Evolutionary conservation across 1,140 invertebrate species (phyloP).

Genomic region (Drosophila neocordata): DNA sequence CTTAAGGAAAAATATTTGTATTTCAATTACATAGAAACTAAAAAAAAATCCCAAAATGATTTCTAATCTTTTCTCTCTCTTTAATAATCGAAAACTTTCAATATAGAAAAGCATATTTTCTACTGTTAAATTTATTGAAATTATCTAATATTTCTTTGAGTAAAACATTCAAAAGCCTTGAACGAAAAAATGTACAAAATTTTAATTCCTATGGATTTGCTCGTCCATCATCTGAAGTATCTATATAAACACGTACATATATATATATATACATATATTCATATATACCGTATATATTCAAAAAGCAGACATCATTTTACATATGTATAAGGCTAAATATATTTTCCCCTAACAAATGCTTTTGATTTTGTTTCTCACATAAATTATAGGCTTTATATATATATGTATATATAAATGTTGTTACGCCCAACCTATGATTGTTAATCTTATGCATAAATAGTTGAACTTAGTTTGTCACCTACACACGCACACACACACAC

Average conservation of each 20-base stretch:
- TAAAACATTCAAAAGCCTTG: too few species aligned
- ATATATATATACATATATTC: too few species aligned
- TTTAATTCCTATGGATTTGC: background rate
- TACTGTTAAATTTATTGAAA: background rate
- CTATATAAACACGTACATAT: too few species aligned
- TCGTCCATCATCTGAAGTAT: background rate
- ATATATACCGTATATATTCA: background rate
- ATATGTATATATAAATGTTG: background rate
- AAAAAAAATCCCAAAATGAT: too few species aligned
- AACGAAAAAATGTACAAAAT: background rate
- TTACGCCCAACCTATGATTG: background rate
- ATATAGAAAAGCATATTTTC: too few species aligned
- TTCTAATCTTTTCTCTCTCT: too few species aligned
- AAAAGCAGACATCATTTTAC: background rate
- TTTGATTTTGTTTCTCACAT: background rate
- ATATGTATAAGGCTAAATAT: background rate
- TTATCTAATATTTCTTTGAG: background rate
- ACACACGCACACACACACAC: constrained; percentile 3
- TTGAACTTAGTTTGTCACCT: background rate
- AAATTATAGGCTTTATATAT: background rate
- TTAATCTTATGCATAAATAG: background rate
- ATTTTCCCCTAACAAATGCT: background rate
- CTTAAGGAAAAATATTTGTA: too few species aligned
- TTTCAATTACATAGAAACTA: too few species aligned
- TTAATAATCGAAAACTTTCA: too few species aligned